A percentile compares a stretch with the other conserved stretches of the same genome.
These are phyloP conservation scores for Myotis lucifugus DNA, from an alignment of 2,113 vertebrate species.

Conservation along the genomic window DNA sequence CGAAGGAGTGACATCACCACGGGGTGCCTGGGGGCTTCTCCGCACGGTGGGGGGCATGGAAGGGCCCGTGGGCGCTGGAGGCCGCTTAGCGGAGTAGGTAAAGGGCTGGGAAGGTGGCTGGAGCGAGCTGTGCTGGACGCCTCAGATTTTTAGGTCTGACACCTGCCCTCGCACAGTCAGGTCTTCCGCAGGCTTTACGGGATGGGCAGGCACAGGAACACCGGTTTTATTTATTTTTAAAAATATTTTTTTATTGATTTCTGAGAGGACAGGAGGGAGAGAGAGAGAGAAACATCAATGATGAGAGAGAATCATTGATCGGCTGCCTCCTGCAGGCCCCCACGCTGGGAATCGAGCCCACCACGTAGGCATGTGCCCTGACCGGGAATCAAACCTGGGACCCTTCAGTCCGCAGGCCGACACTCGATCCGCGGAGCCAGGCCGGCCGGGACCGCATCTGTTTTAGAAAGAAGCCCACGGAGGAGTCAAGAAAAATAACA, in stretches of 20 bases:
- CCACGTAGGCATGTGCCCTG: too few relatives aligned
- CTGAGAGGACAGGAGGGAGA: too few relatives aligned
- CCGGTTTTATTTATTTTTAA: not conserved
- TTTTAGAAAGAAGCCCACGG: not conserved
- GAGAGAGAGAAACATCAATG: too few relatives aligned
- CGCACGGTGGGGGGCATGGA: fast-evolving
- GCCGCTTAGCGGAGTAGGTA: fast-evolving
- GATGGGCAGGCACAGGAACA: not conserved
- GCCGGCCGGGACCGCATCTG: too few relatives aligned
- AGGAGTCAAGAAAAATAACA: not conserved
- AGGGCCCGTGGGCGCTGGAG: not conserved
- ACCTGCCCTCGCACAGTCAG: not conserved
- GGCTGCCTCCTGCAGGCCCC: too few relatives aligned
- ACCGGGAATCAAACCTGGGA: too few relatives aligned
- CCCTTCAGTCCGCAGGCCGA: too few relatives aligned
- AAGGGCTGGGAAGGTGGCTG: not conserved
- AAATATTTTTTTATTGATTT: too few relatives aligned
- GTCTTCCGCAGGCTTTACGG: not conserved
- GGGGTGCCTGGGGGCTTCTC: not conserved
- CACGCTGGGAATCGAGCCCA: too few relatives aligned
- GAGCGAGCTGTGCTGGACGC: not conserved
- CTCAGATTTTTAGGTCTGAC: fast-evolving
- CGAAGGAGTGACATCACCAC: not conserved
- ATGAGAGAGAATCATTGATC: too few relatives aligned
- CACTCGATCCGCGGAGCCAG: too few relatives aligned